Evolutionary conservation across 2,888 invertebrate genomes (phyloP).

Genomic region (Eupsilia transversa): DNA sequence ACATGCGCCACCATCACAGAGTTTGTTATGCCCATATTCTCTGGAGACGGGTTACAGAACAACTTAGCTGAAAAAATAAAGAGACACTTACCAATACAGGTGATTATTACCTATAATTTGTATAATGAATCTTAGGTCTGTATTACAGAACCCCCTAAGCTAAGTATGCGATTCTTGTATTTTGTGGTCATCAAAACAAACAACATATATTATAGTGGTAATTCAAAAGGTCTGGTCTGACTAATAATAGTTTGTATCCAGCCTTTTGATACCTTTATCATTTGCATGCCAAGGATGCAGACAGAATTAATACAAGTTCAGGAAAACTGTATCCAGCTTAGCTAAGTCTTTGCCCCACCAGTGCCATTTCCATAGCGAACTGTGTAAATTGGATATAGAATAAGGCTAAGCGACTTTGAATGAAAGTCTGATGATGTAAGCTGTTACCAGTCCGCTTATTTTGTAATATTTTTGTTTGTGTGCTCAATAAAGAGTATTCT

Average conservation of each 20-base stretch:
- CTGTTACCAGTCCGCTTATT: neutral
- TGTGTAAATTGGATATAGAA: neutral
- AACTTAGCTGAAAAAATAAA: constrained; percentile 91
- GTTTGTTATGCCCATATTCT: constrained; percentile 91
- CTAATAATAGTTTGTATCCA: neutral
- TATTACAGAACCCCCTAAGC: too few relatives aligned
- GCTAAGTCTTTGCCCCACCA: neutral
- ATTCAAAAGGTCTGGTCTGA: neutral
- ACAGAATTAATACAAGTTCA: neutral
- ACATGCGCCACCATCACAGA: constrained; percentile 89
- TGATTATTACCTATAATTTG: constrained; percentile 73
- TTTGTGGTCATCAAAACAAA: neutral
- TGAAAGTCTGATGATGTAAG: neutral
- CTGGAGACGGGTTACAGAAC: constrained; percentile 91
- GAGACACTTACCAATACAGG: constrained; percentile 92
- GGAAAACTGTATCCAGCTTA: neutral
- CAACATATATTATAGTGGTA: neutral
- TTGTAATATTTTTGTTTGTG: neutral
- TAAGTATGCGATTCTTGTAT: neutral
- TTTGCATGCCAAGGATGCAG: neutral
- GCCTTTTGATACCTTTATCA: neutral
- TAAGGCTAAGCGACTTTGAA: neutral
- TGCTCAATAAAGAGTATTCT: neutral
- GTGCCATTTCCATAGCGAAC: neutral
- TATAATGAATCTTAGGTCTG: neutral